phyloP scores from a whole-genome alignment of 1,140 invertebrate species.

The Drosophila sturtevanti region DNA sequence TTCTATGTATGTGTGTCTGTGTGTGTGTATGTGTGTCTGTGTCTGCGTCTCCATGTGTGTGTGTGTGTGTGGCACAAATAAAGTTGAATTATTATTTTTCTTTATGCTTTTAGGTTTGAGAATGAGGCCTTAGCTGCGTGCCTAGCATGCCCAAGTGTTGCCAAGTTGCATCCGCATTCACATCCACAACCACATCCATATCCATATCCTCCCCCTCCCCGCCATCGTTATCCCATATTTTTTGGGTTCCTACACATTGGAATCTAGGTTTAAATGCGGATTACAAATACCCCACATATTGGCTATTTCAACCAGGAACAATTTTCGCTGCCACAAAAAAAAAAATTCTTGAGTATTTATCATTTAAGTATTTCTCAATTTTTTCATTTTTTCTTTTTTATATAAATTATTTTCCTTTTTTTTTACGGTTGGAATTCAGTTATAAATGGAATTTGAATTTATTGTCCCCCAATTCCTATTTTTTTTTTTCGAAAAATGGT shows the following conservation, averaged over 20 bases:
- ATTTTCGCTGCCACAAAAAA: background rate
- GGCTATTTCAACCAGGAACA: slow-evolving; percentile 43
- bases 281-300: slow-evolving; percentile 48
- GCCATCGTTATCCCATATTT: slow-evolving; percentile 63
- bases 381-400: background rate
- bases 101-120: slow-evolving; percentile 51
- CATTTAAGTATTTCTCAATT: slow-evolving; percentile 5
- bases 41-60: slow-evolving; percentile 7
- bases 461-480: background rate
- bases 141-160: slow-evolving; percentile 73
- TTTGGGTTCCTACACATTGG: slow-evolving; percentile 31
- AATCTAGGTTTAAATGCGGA: slow-evolving; percentile 55
- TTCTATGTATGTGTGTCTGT: slow-evolving; percentile 37
- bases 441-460: slow-evolving; percentile 13
- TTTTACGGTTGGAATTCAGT: background rate
- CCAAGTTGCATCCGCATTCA: slow-evolving; percentile 53
- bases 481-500: background rate
- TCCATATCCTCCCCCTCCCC: no score
- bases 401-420: background rate
- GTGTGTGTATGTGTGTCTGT: slow-evolving; percentile 38
- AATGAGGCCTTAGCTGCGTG: slow-evolving; percentile 47
- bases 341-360: slow-evolving; percentile 27
- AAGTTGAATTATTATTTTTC: slow-evolving; percentile 81
- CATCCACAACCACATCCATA: slow-evolving; percentile 50
- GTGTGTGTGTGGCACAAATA: slow-evolving; percentile 68